A percentile compares a stretch with the other conserved stretches of the same genome.
Conservation (phyloP, 2,888 invertebrate genomes). For the Ennomos erosarius region DNA sequence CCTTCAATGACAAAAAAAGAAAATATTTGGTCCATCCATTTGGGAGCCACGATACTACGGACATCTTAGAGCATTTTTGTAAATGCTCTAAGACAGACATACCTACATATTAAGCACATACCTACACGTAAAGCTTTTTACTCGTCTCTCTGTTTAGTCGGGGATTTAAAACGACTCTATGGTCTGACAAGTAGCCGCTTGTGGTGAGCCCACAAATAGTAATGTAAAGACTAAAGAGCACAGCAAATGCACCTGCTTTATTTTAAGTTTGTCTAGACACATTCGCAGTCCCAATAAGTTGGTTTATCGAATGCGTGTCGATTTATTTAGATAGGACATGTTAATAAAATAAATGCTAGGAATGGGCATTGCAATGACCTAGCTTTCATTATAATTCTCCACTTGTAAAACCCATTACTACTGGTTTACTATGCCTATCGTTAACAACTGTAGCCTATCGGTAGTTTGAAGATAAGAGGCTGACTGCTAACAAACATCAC, state of each 20-base stretch:
- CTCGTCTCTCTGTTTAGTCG: too few species aligned
- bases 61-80: too few species aligned
- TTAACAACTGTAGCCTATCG: background rate
- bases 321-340: too few species aligned
- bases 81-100: too few species aligned
- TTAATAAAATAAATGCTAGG: too few species aligned
- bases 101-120: too few species aligned
- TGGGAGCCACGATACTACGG: too few species aligned
- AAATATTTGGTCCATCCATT: too few species aligned
- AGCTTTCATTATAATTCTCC: background rate
- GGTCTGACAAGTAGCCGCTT: background rate
- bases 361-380: background rate
- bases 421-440: too few species aligned
- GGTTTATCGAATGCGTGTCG: too few species aligned
- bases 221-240: conserved; percentile 29
- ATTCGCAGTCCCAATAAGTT: conserved; percentile 8
- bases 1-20: too few species aligned
- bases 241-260: conserved; percentile 34
- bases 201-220: conserved; percentile 31
- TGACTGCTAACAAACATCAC: conserved; percentile 15
- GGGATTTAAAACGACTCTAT: background rate
- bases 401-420: conserved; percentile 1
- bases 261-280: conserved; percentile 28
- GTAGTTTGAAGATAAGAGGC: conserved; percentile 17
- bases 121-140: too few species aligned